Base-by-base conservation (phyloP, 2,797 vertebrate genomes). In the Sebastes hubbsi region DNA sequence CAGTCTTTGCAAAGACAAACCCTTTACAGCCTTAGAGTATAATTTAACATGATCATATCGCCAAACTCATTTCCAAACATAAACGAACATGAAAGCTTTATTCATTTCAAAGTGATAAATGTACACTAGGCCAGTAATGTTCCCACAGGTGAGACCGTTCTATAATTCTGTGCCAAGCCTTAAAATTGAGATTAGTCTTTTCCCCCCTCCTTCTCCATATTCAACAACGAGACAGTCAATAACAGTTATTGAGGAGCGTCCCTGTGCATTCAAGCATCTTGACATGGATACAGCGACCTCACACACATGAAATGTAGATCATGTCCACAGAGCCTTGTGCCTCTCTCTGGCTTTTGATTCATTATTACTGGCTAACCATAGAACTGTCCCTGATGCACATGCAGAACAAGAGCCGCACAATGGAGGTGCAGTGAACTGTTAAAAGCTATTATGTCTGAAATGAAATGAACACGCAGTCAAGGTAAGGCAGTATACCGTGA, bases 361-460 rank as follows among this genome's bases (percentile, higher is more conserved):
- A 89, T 92, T 87, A 88, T 86, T 86, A 86, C 86, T 73, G 69
- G 69, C 82, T 89, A 86, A 85, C 81, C 80, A 66, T 77, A 72
- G 75, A 82, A 77, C 72, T 80, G 80, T 90, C 87, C 88, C 88
- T 72, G 83, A 83, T 89, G 88, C 80, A 83, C 72, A 79, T 80
- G 82, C 86, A 86, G 82, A 94, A 91, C 90, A 92, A 83, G 88
- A 90, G 75, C 34, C 20, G 8, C 87, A 92, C 91, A 93, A 91
- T 85, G 80, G 80, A 88, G 74, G 86, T 61, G 88, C 90, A 93
- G 72, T 80, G 82, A 89, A 92, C 88, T 87, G 81, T 89, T 87
- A 83, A 86, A 93, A 88, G 86, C 90, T 88, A 86, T 95, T 91
- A 91, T 92, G 87, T 89, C 82, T 81, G 87, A 87, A 93, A 91